Evolutionary conservation across 2,888 invertebrate species (phyloP), one percentile per base, ranked within the genome.

Genomic region (Acronicta leporina): DNA sequence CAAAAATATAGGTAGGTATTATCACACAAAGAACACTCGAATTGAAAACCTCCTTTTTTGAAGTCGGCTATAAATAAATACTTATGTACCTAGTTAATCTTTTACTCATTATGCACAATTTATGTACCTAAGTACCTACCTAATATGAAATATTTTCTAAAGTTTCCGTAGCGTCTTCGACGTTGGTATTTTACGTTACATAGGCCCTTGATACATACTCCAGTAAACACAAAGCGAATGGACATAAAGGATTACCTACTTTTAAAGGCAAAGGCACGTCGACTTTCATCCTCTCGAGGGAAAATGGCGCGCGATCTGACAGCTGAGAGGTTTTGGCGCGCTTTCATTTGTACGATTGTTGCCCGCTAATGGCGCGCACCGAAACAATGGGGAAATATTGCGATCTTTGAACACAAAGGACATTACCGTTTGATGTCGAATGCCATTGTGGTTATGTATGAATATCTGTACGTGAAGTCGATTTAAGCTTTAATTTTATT

Each of bases 301-400:
- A 87, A 90, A 92, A 92, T 87, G 90, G 89, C 90, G 88, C 87
- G 87, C 90, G 90, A 90, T 89, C 84, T 88, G 90, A 84, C 88
- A 89, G 86, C 83, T 80, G 79, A 77, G 82, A 82, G 84, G 80
- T 66, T 89, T 89, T 88, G 87, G 85, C 88, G 88, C 85, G 86
- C 85, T 87, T 86, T 85, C 81, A 83, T 84, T 84, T 82, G 76
- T 73, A 60, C 83, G 86, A 89, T 84, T 90, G 91, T 88, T 87
- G 87, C 88, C 87, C 88, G 84, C 85, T 92, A 93, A 92, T 92
- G 92, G 92, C 85, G 83, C 83, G 81, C 79, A 75, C 77, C 84
- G 84, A 89, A 92, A 92, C 92, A 92, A 92, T 92, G 87, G 87
- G 84, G 83, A 87, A 88, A 89, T 80, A 80, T 77, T 77, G 82